Percentiles rank a stretch among this genome's conserved stretches.
Evolutionary conservation across 1,140 invertebrate species (phyloP).

Genomic region (Adelges cooleyi): DNA sequence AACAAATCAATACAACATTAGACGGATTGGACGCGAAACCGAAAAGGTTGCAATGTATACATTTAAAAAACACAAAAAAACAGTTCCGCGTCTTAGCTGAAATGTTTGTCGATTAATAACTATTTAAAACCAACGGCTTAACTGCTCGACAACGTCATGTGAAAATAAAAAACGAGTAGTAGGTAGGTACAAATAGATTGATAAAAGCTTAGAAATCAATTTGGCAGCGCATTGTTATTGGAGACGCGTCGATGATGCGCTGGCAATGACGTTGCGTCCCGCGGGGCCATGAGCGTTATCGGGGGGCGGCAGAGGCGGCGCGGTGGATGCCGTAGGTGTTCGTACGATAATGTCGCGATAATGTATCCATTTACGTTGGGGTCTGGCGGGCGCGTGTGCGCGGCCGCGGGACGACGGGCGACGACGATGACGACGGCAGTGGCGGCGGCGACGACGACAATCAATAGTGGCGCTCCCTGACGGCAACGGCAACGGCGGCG

Average conservation of each 20-base stretch:
- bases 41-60: too few species aligned
- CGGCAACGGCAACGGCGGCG: background rate
- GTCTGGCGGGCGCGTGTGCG: background rate
- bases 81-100: too few species aligned
- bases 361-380: conserved; percentile 33
- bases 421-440: background rate
- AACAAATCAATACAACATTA: too few species aligned
- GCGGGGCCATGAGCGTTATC: background rate
- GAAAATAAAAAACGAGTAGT: too few species aligned
- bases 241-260: too few species aligned
- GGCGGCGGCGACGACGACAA: conserved; percentile 16
- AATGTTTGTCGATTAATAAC: too few species aligned
- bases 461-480: conserved; percentile 24
- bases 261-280: background rate
- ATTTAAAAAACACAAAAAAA: too few species aligned
- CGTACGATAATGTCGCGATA: conserved; percentile 33
- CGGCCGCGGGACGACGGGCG: background rate
- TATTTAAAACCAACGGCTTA: too few species aligned
- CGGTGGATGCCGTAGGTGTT: conserved; percentile 1
- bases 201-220: conserved; percentile 24
- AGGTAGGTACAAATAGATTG: too few species aligned
- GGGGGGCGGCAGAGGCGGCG: background rate
- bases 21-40: too few species aligned
- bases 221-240: background rate
- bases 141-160: too few species aligned